Evolutionary conservation across 2,888 invertebrate species (phyloP).

Genomic region (Drosophila fulvimacula): DNA sequence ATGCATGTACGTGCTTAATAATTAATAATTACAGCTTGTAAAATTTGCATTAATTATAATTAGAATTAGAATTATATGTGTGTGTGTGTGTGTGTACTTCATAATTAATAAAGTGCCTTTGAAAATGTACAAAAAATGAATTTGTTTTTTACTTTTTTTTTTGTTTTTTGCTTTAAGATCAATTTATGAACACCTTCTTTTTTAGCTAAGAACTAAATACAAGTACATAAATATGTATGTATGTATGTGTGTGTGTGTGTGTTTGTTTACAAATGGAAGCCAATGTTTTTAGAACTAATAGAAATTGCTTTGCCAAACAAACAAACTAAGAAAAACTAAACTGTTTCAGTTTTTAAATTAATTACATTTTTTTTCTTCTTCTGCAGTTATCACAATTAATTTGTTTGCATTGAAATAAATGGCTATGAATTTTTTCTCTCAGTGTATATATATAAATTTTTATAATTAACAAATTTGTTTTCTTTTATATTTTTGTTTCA

Average conservation of each 20-base stretch:
- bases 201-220: slow-evolving; percentile 52
- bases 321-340: slow-evolving; percentile 29
- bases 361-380: slow-evolving; percentile 17
- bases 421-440: slow-evolving; percentile 46
- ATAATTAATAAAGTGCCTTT: slow-evolving; percentile 65
- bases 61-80: slow-evolving; percentile 14
- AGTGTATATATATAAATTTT: slow-evolving; percentile 33
- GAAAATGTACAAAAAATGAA: slow-evolving; percentile 59
- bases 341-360: slow-evolving; percentile 55
- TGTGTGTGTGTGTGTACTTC: slow-evolving; percentile 25
- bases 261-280: slow-evolving; percentile 72
- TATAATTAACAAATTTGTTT: slow-evolving; percentile 67
- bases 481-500: slow-evolving; percentile 22
- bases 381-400: slow-evolving; percentile 69
- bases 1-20: slow-evolving; percentile 27
- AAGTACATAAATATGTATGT: slow-evolving; percentile 47
- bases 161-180: slow-evolving; percentile 21
- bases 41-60: slow-evolving; percentile 32
- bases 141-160: slow-evolving; percentile 18
- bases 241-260: slow-evolving; percentile 21
- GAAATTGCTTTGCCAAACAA: slow-evolving; percentile 34
- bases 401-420: slow-evolving; percentile 69
- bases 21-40: slow-evolving; percentile 56
- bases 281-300: slow-evolving; percentile 50
- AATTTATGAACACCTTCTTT: slow-evolving; percentile 49